Evolutionary conservation across 2,888 invertebrate species (phyloP).

Genomic region (Gibbula magus): DNA sequence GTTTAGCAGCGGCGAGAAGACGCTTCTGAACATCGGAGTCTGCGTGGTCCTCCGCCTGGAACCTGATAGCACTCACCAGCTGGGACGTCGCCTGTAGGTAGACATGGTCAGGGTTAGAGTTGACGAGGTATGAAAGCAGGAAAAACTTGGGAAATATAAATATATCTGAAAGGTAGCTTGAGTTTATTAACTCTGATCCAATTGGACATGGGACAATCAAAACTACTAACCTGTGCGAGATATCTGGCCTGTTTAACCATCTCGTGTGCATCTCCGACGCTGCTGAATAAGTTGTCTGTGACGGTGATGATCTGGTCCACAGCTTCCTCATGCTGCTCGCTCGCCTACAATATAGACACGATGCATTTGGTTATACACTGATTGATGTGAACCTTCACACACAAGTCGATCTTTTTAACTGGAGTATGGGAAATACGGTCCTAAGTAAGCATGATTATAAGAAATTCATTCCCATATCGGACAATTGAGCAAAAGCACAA

Average conservation of each 20-base stretch:
- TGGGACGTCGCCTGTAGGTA: constrained; percentile 88
- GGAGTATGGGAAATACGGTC: no score
- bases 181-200: no score
- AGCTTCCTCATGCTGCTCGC: constrained; percentile 81
- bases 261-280: constrained; percentile 90
- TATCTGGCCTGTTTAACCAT: constrained; percentile 95
- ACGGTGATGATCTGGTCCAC: constrained; percentile 93
- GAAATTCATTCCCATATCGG: no score
- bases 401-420: no score
- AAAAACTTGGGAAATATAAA: no score
- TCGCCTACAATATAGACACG: constrained; percentile 46
- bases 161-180: no score
- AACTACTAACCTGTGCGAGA: constrained; percentile 83
- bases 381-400: no score
- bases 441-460: no score
- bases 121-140: no score
- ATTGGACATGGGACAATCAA: background rate
- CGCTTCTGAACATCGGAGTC: constrained; percentile 92
- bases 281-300: constrained; percentile 90
- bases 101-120: no score
- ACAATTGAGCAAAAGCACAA: no score
- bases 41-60: constrained; percentile 92
- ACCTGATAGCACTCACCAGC: constrained; percentile 93
- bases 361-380: background rate
- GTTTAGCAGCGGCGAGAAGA: constrained; percentile 94